Evolutionary conservation across 2,113 vertebrate species (phyloP), one percentile per base, ranked within the genome.

Genomic region (Pteruthius melanotis): DNA sequence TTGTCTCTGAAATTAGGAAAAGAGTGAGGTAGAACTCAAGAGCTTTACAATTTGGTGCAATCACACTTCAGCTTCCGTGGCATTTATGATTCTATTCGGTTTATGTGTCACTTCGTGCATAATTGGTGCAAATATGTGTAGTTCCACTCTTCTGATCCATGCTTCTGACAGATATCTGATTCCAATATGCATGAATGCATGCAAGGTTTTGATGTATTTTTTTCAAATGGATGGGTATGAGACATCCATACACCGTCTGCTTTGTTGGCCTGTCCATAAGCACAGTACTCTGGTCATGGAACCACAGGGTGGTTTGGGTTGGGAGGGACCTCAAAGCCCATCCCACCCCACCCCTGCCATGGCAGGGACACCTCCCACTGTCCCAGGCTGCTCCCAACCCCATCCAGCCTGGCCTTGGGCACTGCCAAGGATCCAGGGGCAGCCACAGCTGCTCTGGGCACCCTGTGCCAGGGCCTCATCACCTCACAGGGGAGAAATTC

Each of bases 251-350:
- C 53, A 8, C 53, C 37, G 45, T 57, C 31, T 77, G 6, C 37
- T 79, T 66, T 37, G 23, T 47, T 68, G 40, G 30, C 60, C 18
- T 33, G 5, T 35, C 33, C 28, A 8, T 21, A 26, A 15, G 11
- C 39, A 39, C 1, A 24, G 23, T 2, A 1, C 12, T 20, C 18
- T 74, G 59, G 56, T 27, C 35, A 11, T 1, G 2, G 30, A 33
- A n/a, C 39, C 15, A 1, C 9, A 9, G 28, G 3, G 17, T 24
- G 6, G 4, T 39, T 74, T 59, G 68, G 10, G 33, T 17, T 52
- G 6, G 27, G 0, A 57, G 4, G 22, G 10, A 28, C 15, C 18
- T 7, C 1, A 44, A 31, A 57, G 0, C 19, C 2, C 35, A 35
- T 1, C 42, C 27, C 6, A 1, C 13, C 0, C 19, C 23, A 19